Conservation (phyloP, 1,140 invertebrate species). For the Ylistrum balloti region DNA sequence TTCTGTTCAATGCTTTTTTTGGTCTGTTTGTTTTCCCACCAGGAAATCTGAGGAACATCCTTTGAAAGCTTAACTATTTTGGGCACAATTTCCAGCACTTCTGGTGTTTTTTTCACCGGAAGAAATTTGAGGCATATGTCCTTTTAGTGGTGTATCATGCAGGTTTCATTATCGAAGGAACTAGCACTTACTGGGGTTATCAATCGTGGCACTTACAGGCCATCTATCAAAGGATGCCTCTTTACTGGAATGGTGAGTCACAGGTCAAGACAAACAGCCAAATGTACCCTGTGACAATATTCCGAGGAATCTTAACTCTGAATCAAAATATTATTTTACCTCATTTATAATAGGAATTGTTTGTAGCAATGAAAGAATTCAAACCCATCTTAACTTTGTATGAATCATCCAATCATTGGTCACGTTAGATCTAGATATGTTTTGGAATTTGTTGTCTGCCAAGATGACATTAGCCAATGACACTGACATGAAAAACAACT, state of each 20-base stretch:
- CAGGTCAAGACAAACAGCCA: background rate
- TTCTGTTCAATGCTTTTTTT: background rate
- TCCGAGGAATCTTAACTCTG: background rate
- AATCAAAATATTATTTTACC: background rate
- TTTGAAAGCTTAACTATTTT: background rate
- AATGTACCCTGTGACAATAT: background rate
- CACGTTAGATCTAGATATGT: too few relatives aligned
- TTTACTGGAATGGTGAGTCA: background rate
- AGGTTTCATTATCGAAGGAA: background rate
- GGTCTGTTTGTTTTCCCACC: too few relatives aligned
- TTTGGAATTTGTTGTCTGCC: too few relatives aligned
- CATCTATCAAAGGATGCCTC: background rate
- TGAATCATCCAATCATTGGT: too few relatives aligned
- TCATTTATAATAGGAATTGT: background rate
- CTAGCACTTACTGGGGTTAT: background rate
- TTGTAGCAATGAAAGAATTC: background rate
- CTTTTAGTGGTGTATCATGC: background rate
- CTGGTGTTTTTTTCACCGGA: background rate
- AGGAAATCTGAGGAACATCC: conserved; percentile 8
- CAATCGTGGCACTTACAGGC: background rate
- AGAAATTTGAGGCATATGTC: conserved; percentile 34
- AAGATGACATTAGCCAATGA: too few relatives aligned
- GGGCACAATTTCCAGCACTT: conserved; percentile 1
- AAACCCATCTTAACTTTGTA: too few relatives aligned
- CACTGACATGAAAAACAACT: too few relatives aligned